A percentile compares a stretch with the other conserved stretches of the same genome.
phyloP scores from a whole-genome alignment of 2,888 invertebrate species.

The Bursaphelenchus okinawaensis region DNA sequence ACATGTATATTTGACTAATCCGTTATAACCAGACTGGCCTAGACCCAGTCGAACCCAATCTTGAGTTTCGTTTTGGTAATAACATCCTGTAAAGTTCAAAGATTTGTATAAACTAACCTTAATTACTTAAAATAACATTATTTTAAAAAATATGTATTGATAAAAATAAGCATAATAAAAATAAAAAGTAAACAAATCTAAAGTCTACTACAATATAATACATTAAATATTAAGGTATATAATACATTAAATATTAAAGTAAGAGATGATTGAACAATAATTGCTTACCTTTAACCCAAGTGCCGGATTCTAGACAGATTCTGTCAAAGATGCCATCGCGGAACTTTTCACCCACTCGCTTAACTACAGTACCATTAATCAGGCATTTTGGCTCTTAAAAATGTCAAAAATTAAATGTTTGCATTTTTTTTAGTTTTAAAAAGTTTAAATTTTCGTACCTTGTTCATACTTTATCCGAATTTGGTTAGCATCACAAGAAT shows the following conservation, averaged over 20 bases:
- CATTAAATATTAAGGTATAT: not conserved
- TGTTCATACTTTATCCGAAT: conserved; percentile 40
- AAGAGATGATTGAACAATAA: not conserved
- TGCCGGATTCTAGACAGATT: conserved; percentile 50
- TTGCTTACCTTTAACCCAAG: conserved; percentile 47
- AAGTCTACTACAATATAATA: not conserved
- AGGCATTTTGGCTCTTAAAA: conserved; percentile 43
- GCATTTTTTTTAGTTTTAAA: not conserved
- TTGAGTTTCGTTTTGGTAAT: conserved; percentile 51
- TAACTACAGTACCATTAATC: conserved; percentile 29
- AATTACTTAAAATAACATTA: too few relatives aligned
- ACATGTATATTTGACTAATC: conserved; percentile 50
- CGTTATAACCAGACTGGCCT: conserved; percentile 44
- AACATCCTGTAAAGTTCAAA: conserved; percentile 40
- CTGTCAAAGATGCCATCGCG: conserved; percentile 48
- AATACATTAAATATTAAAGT: too few relatives aligned
- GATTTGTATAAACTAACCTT: too few relatives aligned
- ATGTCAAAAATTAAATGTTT: not conserved
- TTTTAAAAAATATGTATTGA: too few relatives aligned
- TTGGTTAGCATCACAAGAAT: conserved; percentile 33
- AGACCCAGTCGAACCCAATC: conserved; percentile 41
- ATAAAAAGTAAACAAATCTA: not conserved
- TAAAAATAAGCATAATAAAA: not conserved
- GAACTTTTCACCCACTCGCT: conserved; percentile 44
- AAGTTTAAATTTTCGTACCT: conserved; percentile 28